phyloP scores from a whole-genome alignment of 1,140 invertebrate species.

The Drosophila hydei region DNA sequence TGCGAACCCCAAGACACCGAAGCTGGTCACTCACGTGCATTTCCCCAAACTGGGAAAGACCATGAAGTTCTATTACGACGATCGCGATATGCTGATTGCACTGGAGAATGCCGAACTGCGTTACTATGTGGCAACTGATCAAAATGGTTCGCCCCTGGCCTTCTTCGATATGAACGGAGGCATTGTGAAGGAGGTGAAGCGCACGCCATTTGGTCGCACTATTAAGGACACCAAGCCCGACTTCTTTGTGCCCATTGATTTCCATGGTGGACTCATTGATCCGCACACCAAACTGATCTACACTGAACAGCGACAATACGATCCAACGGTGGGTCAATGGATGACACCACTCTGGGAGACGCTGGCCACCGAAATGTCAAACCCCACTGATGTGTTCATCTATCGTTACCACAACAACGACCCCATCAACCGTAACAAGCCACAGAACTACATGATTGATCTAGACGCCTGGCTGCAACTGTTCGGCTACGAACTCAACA shows the following conservation, averaged over 20 bases:
- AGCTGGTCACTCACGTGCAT: slow-evolving; percentile 94
- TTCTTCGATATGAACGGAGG: slow-evolving; percentile 95
- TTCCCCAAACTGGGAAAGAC: slow-evolving; percentile 93
- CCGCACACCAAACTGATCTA: slow-evolving; percentile 93
- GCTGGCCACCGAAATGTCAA: slow-evolving; percentile 90
- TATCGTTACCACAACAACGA: slow-evolving; percentile 97
- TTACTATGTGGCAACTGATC: slow-evolving; percentile 96
- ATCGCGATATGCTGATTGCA: slow-evolving; percentile 91
- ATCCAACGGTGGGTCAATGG: slow-evolving; percentile 96
- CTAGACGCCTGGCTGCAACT: slow-evolving; percentile 93
- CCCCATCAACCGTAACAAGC: slow-evolving; percentile 92
- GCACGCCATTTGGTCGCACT: slow-evolving; percentile 95
- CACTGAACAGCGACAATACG: slow-evolving; percentile 91
- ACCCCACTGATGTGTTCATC: slow-evolving; percentile 94
- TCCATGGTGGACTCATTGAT: slow-evolving; percentile 95
- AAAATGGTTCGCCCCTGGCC: slow-evolving; percentile 95
- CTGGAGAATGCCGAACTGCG: slow-evolving; percentile 92
- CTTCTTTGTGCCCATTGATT: slow-evolving; percentile 95
- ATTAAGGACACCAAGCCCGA: slow-evolving; percentile 95
- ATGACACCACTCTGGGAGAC: slow-evolving; percentile 96
- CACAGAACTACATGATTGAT: slow-evolving; percentile 92
- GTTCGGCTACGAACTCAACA: slow-evolving; percentile 93
- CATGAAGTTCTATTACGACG: slow-evolving; percentile 93
- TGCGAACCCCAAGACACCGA: slow-evolving; percentile 92
- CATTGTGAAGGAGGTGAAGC: slow-evolving; percentile 94